Percentiles rank a stretch among this genome's conserved stretches.
Conservation (phyloP, 2,888 invertebrate genomes). For the Leucoma salicis region DNA sequence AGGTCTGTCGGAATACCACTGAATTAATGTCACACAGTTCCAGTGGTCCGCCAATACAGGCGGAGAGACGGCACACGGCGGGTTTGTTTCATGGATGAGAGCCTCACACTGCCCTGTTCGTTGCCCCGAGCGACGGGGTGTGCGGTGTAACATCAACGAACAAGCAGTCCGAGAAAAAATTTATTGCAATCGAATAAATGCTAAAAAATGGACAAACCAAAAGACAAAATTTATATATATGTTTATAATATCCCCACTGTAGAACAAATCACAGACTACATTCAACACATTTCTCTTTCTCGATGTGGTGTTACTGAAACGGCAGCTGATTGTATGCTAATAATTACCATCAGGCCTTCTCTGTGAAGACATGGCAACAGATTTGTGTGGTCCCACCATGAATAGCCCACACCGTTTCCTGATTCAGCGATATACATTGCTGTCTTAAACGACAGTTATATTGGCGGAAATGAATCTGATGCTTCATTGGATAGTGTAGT, state of each 20-base stretch:
- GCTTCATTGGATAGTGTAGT: neutral
- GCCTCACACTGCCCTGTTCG: too few relatives aligned
- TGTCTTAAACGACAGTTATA: neutral
- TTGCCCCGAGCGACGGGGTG: too few relatives aligned
- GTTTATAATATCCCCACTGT: constrained; percentile 21
- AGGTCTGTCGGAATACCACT: too few relatives aligned
- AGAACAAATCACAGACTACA: constrained; percentile 9
- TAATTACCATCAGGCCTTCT: constrained; percentile 18
- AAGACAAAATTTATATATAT: too few relatives aligned
- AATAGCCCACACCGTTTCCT: constrained; percentile 8
- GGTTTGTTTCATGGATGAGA: too few relatives aligned
- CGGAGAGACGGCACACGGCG: too few relatives aligned
- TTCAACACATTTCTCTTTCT: constrained; percentile 38
- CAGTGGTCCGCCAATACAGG: too few relatives aligned
- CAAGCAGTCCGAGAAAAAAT: too few relatives aligned
- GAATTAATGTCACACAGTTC: too few relatives aligned
- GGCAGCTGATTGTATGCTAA: constrained; percentile 30
- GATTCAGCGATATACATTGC: neutral
- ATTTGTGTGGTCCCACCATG: constrained; percentile 9
- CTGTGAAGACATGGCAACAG: constrained; percentile 1
- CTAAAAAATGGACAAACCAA: too few relatives aligned
- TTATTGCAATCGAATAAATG: too few relatives aligned
- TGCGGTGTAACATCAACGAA: too few relatives aligned
- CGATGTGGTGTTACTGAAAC: constrained; percentile 26
- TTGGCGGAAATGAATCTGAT: neutral